Evolutionary conservation across 1,140 invertebrate genomes (phyloP).

Genomic region (Vanessa tameamea): DNA sequence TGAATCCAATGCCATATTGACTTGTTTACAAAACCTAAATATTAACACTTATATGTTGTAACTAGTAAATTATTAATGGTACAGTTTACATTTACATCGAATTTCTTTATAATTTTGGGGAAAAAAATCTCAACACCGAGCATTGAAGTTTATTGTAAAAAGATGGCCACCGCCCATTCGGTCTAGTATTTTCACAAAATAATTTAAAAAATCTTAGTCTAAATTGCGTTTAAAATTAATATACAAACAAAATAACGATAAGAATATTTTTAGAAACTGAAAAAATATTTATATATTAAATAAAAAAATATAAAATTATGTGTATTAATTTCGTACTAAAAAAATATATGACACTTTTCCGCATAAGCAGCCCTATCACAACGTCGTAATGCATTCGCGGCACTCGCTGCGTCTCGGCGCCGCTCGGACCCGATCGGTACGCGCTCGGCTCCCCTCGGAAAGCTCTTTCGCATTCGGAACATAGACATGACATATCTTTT

Average conservation of each 20-base stretch:
- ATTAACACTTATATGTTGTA: background rate
- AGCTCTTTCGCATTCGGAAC: slow-evolving; percentile 73
- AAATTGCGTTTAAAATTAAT: no score
- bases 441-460: slow-evolving; percentile 68
- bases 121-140: background rate
- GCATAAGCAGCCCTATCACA: slow-evolving; percentile 59
- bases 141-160: background rate
- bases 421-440: slow-evolving; percentile 78
- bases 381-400: slow-evolving; percentile 75
- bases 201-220: no score
- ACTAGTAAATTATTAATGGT: no score
- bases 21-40: background rate
- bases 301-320: background rate
- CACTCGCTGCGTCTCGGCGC: slow-evolving; percentile 73
- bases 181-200: no score
- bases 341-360: slow-evolving; percentile 47
- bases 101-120: no score
- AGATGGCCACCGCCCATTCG: no score
- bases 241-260: no score
- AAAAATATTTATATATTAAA: background rate
- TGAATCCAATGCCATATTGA: background rate
- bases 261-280: no score
- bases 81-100: no score
- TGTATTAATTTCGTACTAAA: background rate
- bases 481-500: slow-evolving; percentile 66